Evolutionary conservation across 2,113 vertebrate genomes (phyloP), one percentile per base, ranked within the genome.

Genomic region (Vulpes vulpes): DNA sequence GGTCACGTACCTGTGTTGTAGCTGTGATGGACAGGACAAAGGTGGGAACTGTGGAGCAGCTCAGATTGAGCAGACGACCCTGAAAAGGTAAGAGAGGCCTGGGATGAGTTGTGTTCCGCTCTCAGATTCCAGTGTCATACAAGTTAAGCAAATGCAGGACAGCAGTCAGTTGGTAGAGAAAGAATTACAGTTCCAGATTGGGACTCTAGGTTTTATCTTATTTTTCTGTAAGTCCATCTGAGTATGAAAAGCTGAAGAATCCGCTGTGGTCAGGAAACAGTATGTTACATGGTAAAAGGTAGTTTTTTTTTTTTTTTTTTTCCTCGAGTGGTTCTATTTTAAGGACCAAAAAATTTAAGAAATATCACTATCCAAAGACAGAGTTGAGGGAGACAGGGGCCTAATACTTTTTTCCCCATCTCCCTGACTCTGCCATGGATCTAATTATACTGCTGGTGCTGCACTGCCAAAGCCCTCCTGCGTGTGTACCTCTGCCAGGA

Each of bases 11-110:
- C 99, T 99, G 99, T 86, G 99, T 99, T 43, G 99, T 99, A 81
- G 99, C 99, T 5, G 99, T 99, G 99, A 99, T 99, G 96, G 99
- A 99, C 95, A 99, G 99, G 32, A 99, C 99, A 93, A 99, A 99
- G 23, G 99, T 99, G 83, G 99, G 99, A 90, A 99, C 99, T 0
- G 99, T 99, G 97, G 99, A 99, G 98, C 99, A 99, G 99, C 99
- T 99, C 98, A 99, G 98, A 98, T 99, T 99, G 91, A 99, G 99
- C 35, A 99, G 99, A 62, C 99, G 99, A 49, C 99, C 99, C 99
- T 99, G 98, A 96, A 91, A 94, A 89, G 78, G 95, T 16, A 96
- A 93, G 60, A 64, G 59, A 94, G 57, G 4, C 30, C 43, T 38
- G 35, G 8, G 22, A 9, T 98, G 78, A 97, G 79, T 12, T 30